Evolutionary conservation across 2,113 vertebrate genomes (phyloP).

Genomic region (Dermatemys mawii): DNA sequence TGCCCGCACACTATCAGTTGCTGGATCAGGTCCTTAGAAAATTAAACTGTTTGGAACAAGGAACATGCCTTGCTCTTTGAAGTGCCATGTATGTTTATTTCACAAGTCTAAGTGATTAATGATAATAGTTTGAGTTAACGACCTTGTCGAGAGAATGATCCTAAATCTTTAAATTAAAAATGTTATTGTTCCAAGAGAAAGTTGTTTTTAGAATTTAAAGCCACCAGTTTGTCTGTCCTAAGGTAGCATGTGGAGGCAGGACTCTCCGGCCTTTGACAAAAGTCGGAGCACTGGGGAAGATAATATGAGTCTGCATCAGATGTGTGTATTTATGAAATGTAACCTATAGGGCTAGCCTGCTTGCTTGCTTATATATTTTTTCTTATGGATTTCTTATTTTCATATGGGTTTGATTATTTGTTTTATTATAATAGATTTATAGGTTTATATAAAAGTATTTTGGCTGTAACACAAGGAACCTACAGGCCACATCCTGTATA

Average conservation of each 20-base stretch:
- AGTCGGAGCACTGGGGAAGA: neutral
- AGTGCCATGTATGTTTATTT: neutral
- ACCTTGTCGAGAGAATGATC: neutral
- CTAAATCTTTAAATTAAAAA: neutral
- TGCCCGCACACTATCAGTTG: neutral
- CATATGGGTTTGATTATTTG: no score
- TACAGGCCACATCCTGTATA: no score
- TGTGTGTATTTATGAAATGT: neutral
- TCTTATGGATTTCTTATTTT: no score
- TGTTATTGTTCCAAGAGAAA: neutral
- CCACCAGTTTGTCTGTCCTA: neutral
- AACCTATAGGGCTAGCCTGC: no score
- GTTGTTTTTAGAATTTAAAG: neutral
- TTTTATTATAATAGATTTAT: no score
- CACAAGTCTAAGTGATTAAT: neutral
- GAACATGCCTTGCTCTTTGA: neutral
- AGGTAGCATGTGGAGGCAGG: neutral
- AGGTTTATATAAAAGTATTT: no score
- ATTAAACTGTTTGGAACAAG: neutral
- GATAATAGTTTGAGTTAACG: neutral
- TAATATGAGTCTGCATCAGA: neutral
- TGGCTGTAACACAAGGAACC: no score
- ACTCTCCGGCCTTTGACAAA: neutral
- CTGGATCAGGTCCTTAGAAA: neutral
- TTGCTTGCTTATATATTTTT: no score